phyloP scores from a whole-genome alignment of 2,113 vertebrate genomes.

The Psittacara wagleri region DNA sequence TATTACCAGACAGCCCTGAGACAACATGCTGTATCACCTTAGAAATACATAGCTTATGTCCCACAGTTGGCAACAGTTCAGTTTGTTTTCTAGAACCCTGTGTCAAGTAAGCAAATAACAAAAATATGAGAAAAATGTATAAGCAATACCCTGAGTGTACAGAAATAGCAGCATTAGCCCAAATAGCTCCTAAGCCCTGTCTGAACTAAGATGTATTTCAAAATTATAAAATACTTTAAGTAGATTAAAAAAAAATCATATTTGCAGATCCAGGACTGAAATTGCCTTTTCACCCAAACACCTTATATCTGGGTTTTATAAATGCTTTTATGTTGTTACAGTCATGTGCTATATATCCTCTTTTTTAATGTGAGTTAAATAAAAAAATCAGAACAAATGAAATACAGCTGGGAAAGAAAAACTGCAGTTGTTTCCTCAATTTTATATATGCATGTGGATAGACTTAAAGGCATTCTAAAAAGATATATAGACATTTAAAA shows the following conservation, averaged over 20 bases:
- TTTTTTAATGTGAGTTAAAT: constrained; percentile 16
- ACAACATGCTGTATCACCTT: neutral
- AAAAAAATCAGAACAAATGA: constrained; percentile 23
- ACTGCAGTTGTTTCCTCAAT: neutral
- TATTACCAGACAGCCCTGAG: neutral
- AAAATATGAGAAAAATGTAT: neutral
- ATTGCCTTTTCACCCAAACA: constrained; percentile 4
- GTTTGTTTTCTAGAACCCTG: neutral
- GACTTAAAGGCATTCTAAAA: neutral
- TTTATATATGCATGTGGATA: neutral
- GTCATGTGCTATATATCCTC: neutral
- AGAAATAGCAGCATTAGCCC: neutral
- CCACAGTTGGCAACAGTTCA: neutral
- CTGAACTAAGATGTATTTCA: neutral
- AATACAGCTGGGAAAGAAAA: constrained; percentile 15
- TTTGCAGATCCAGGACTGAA: neutral
- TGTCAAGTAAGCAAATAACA: neutral
- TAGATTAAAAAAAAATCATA: neutral
- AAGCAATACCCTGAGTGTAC: neutral
- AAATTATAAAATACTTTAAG: neutral
- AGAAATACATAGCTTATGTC: neutral
- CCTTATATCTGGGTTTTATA: neutral
- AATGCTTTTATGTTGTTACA: neutral
- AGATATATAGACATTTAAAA: neutral
- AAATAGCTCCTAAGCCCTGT: neutral